Evolutionary conservation across 2,113 vertebrate species (phyloP), one percentile per base, ranked within the genome.

Genomic region (Sphaerodactylus townsendi): DNA sequence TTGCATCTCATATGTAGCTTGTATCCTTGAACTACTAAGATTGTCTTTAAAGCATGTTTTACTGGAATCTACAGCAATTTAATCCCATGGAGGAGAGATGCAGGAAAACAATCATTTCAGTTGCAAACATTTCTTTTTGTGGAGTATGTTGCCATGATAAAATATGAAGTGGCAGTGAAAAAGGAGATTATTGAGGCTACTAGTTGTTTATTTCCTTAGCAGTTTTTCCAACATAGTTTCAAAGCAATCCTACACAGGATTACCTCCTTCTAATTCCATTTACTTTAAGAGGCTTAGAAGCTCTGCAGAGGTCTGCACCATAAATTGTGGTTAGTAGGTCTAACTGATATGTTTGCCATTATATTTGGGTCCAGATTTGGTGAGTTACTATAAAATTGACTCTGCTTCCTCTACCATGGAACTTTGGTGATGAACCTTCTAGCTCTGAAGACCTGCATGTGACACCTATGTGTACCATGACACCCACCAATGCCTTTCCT

Each of bases 11-110:
- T 74, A 3, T 82, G 14, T 69, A 28, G 48, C 80, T 21, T 25
- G 3, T 28, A 17, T 14, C 46, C 56, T 85, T 44, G 74, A 5
- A 28, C 13, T 72, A 2, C 70, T 83, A 44, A 82, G 48, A 28
- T 39, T 74, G 73, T 80, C 84, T 48, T 17, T 39, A 72, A 62
- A 14, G 30, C 7, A 17, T 86, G 21, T 59, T 15, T 39, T 88
- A 72, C 50, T 89, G 62, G 25, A 81, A 1, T 64, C 46, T 70
- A 37, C n/a, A 85, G 66, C 8, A 59, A 3, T 76, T 90, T 89
- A 39, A 50, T 53, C 14, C 19, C 33, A 17, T n/a, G 23, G 30
- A 41, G 0, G 64, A 3, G 11, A 71, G 15, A 78, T 87, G 46
- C 0, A 53, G 64, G 25, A 5, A 35, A 30, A 3, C 53, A 44